Base-by-base conservation (phyloP, 2,797 vertebrate species). In the Rachycentron canadum region DNA sequence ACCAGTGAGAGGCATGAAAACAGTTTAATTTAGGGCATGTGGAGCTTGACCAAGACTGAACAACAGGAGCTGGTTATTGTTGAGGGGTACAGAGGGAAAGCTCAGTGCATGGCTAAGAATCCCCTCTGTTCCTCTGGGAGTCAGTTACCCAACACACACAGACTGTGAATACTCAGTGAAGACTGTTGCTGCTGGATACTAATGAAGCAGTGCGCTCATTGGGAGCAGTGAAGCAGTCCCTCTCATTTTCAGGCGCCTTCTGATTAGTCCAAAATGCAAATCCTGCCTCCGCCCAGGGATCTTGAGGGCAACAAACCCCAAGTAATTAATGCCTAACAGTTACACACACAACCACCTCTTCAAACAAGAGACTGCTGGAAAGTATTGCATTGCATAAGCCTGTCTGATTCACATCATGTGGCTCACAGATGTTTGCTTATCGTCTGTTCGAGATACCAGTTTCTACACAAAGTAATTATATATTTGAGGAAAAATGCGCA, bases 221-320 rank as follows among this genome's bases (percentile, higher is more conserved):
- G 80, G 73, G 76, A 81, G 78, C 83, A 84, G 69, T 66, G 77
- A 89, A 86, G 83, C 72, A 82, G 70, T 52, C 72, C 79, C 69
- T 84, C 83, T 78, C 79, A 87, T 88, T 83, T 85, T 87, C 73
- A 81, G 72, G 45, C 52, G 10, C 67, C 69, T 78, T 79, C 83
- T 83, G 83, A 90, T 92, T 89, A 86, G 81, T 83, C 73, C 69
- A 82, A 88, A 91, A 93, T 87, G 86, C 88, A 89, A 93, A 93
- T 90, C 73, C 76, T 69, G 64, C 72, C 80, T 85, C 71, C 52
- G 7, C 78, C 79, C 65, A 40, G 65, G 67, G 85, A 87, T 79
- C 63, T 73, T 76, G 55, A 69, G 58, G 77, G 59, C 76, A 87
- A 86, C 80, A 71, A 83, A 66, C 45, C 77, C 73, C 50, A 32